These are phyloP conservation scores for Drosophila parabipectinata DNA, from an alignment of 1,140 invertebrate species.

Conservation along the genomic window DNA sequence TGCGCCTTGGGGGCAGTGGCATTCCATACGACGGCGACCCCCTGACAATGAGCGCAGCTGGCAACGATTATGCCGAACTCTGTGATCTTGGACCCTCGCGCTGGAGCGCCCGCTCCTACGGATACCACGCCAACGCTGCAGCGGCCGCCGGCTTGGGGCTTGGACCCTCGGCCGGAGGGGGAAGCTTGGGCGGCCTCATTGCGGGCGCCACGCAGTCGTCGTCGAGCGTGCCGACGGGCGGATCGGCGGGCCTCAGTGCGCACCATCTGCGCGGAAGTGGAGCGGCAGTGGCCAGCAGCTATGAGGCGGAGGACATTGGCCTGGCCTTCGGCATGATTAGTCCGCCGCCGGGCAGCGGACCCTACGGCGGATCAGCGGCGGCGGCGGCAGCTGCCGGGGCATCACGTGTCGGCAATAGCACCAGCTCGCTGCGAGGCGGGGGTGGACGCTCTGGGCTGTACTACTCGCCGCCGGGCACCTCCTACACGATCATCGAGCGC, in stretches of 20 bases:
- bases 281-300: constrained; percentile 70
- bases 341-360: constrained; percentile 77
- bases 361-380: constrained; percentile 47
- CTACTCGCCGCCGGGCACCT: constrained; percentile 90
- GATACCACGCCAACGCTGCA: constrained; percentile 69
- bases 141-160: constrained; percentile 46
- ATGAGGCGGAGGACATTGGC: constrained; percentile 83
- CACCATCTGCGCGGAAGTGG: constrained; percentile 74
- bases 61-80: constrained; percentile 84
- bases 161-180: constrained; percentile 23
- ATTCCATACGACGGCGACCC: constrained; percentile 84
- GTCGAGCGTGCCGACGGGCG: constrained; percentile 78
- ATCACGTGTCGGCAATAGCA: constrained; percentile 79
- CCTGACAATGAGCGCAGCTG: constrained; percentile 84
- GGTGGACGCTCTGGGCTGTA: constrained; percentile 86
- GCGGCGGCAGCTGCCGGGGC: constrained; percentile 57
- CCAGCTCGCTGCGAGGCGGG: constrained; percentile 73
- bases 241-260: constrained; percentile 72
- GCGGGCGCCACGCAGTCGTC: constrained; percentile 74
- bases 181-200: constrained; percentile 47
- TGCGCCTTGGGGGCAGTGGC: constrained; percentile 84
- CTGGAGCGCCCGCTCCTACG: constrained; percentile 82
- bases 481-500: constrained; percentile 93
- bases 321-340: constrained; percentile 78
- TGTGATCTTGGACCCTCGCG: constrained; percentile 84